Evolutionary conservation across 2,113 vertebrate genomes (phyloP), one percentile per base, ranked within the genome.

Genomic region (Onychostruthus taczanowskii): DNA sequence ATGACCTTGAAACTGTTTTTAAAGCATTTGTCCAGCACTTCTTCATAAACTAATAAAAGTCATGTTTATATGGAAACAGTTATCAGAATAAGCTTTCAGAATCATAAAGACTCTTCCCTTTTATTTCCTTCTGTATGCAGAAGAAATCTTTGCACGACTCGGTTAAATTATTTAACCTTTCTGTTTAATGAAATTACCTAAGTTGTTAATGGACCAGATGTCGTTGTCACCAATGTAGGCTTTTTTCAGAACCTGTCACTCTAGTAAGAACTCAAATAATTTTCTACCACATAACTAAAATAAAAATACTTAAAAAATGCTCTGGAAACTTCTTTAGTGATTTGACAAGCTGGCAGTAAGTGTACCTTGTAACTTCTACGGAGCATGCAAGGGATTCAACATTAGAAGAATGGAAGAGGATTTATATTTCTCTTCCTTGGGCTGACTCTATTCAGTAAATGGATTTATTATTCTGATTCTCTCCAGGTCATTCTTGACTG

Each of bases 401-500:
- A 21, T 75, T 12, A 37, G 58, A 72, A 90, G 53, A 63, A 39
- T 64, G 49, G 47, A 72, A 91, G 62, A 62, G n/a, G 33, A 55
- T 86, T 93, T 91, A 11, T 64, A 22, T 81, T 94, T 87, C 50
- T 90, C 70, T 91, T 89, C 49, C 33, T 62, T 88, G 39, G 85
- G 20, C 75, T 91, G 59, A 41, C 37, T 92, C 16, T 81, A 1
- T 55, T 73, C 61, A 86, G 50, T 80, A 63, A 88, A 77, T 47
- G 43, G 59, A 35, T 67, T 86, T 84, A 67, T 94, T 85, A 41
- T 68, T 85, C 16, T 91, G 39, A 21, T 86, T 94, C 59, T 87
- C 43, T 90, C 64, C 80, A 88, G 83, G 75, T 83, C 76, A 70
- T 92, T 96, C 68, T 90, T 97, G 76, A 52, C 85, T 74, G 67